Base-by-base conservation (phyloP, 2,113 vertebrate species). In the Tor tambroides region DNA sequence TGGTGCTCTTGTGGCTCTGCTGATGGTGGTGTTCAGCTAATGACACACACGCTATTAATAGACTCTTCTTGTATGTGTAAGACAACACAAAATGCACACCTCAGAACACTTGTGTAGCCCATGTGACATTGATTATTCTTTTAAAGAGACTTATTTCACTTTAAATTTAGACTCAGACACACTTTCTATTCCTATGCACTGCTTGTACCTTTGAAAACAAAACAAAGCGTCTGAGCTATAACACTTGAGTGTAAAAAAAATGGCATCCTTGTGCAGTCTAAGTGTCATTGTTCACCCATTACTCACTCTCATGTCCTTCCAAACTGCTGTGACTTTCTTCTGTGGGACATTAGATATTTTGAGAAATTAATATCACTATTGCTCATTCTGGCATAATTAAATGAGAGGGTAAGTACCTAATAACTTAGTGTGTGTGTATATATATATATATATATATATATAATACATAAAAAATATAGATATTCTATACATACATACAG, bases 31-130 rank as follows among this genome's bases (percentile, higher is more conserved):
- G 75, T 76, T 87, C 76, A 51, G 23, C 38, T 82, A 41, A 87
- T 87, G 82, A 81, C 65, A 80, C 86, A 6, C 9, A 49, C 23
- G 51, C 77, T 85, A 65, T 78, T 71, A 77, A 77, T 89, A 87
- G 78, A 32, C 1, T 6, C 30, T 41, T 84, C 7, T 63, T 32
- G 11, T 35, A 43, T 43, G 41, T 49, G 12, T 75, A 30, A 17
- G 43, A 14, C 21, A 30, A 21, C n/a, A 69, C 28, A 51, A 69
- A 35, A 63, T 67, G 43, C 72, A n/a, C 32, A 38, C 23, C 7
- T 38, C 35, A n/a, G 21, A 41, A 72, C 23, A 72, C 35, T 23
- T 41, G 35, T 41, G 32, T 5, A 19, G 28, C 65, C 15, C 15
- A 69, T 19, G 6, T 69, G 65, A 6, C 28, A 28, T 69, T 32